Percentiles rank a stretch among this genome's conserved stretches.
These are phyloP conservation scores for Drusus annulatus DNA, from an alignment of 1,140 invertebrate genomes.

Conservation along the genomic window DNA sequence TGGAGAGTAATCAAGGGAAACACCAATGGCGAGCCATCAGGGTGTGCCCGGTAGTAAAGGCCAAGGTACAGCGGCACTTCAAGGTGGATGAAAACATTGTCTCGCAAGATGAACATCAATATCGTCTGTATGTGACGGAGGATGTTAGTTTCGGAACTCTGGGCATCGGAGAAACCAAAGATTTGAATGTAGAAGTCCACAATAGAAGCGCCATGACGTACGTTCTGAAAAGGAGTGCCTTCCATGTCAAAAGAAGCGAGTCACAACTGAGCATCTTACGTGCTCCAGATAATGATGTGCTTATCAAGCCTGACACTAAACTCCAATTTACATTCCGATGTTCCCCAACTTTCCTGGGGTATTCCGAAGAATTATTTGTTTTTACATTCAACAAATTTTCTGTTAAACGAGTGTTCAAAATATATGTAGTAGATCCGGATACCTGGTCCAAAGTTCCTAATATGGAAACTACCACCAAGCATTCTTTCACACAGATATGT, in stretches of 20 bases:
- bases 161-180: slow-evolving; percentile 63
- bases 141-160: slow-evolving; percentile 63
- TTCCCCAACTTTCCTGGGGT: slow-evolving; percentile 72
- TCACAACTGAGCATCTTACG: slow-evolving; percentile 64
- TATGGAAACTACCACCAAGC: too few relatives aligned
- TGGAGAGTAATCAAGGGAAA: slow-evolving; percentile 78
- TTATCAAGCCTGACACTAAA: slow-evolving; percentile 62
- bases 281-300: slow-evolving; percentile 56
- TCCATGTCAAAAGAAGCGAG: slow-evolving; percentile 60
- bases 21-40: slow-evolving; percentile 76
- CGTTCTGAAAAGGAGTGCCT: slow-evolving; percentile 41
- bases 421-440: slow-evolving; percentile 64
- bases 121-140: slow-evolving; percentile 61
- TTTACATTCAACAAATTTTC: slow-evolving; percentile 74
- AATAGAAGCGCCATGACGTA: not conserved
- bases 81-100: too few relatives aligned
- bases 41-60: slow-evolving; percentile 60
- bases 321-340: slow-evolving; percentile 67
- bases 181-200: slow-evolving; percentile 57
- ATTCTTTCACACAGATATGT: not conserved
- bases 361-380: slow-evolving; percentile 73
- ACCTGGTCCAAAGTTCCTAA: not conserved
- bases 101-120: slow-evolving; percentile 7
- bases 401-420: slow-evolving; percentile 72
- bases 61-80: not conserved